Percentiles rank a stretch among this genome's conserved stretches.
phyloP scores from a whole-genome alignment of 2,797 vertebrate species.

The Sebastes kiyomatsui region DNA sequence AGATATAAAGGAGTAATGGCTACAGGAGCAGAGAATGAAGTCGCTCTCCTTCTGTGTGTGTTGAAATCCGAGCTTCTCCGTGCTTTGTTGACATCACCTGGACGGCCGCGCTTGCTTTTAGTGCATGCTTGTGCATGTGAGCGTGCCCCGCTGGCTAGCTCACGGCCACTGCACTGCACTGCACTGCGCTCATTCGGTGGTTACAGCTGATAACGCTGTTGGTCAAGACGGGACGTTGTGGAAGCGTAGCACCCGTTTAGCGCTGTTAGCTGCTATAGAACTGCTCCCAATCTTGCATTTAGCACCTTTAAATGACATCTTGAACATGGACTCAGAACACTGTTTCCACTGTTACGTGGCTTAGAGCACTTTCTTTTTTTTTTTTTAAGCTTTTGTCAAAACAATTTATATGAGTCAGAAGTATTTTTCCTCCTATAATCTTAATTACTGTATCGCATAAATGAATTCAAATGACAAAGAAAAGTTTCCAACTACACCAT shows the following conservation, averaged over 20 bases:
- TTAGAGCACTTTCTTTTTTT: background rate
- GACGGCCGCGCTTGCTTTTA: background rate
- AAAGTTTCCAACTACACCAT: slow-evolving; percentile 45
- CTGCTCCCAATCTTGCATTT: background rate
- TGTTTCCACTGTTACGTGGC: background rate
- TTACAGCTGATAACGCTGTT: too few species aligned
- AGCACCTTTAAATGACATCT: background rate
- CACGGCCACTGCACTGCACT: background rate
- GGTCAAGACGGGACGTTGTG: too few species aligned
- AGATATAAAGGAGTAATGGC: background rate
- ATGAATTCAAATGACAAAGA: slow-evolving; percentile 32
- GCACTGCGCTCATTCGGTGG: background rate
- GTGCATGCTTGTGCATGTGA: background rate
- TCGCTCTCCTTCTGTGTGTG: background rate
- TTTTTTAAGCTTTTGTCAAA: background rate
- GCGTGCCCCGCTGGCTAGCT: background rate
- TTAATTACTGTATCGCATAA: slow-evolving; percentile 49
- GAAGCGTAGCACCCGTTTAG: too few species aligned
- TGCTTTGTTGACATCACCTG: background rate
- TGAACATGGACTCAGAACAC: background rate
- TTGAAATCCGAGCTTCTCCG: background rate
- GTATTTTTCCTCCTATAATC: slow-evolving; percentile 19
- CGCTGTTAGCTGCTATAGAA: background rate
- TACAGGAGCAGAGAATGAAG: background rate
- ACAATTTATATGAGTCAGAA: slow-evolving; percentile 9